Evolutionary conservation across 1,140 invertebrate genomes (phyloP), one percentile per base, ranked within the genome.

Genomic region (Eriosoma lanigerum): DNA sequence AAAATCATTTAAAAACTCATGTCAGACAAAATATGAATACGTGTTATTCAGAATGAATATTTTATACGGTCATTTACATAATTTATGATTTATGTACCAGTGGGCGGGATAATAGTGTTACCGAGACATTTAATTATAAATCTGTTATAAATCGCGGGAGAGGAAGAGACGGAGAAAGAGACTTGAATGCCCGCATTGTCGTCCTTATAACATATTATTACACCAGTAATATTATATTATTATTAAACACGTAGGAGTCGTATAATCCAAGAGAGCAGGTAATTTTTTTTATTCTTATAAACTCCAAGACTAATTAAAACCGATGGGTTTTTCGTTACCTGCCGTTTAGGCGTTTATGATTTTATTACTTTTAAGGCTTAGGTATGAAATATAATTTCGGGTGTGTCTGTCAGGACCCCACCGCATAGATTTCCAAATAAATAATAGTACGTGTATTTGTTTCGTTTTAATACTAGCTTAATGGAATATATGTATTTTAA

Each of bases 41-140:
- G 54, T 44, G 72, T 58, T 56, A 54, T 76, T 76, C 50, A 76
- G 24, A 38, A 76, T 58, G 50, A 76, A 56, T 76, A 76, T 76
- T 76, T 48, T 58, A 58, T 58, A 56, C 29, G 32, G 72, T 76
- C 13, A 60, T 78, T 78, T 78, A 78, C 75, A 78, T 78, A 78
- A 78, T 78, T 78, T 78, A 78, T 78, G 75, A 78, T 78, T 78
- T 78, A 78, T 60, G 56, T 60, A 38, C 32, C 56, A 48, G 75
- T 78, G 75, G 75, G 75, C 56, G 56, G 54, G 38, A 60, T 60
- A 58, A 60, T 58, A 32, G 75, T 78, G 54, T 75, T 75, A 44
- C 52, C 50, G 10, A 58, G 54, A 44, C 56, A 32, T 78, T 78
- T 78, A 60, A 78, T 78, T 78, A 78, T 78, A 62, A 78, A 78